Evolutionary conservation across 2,797 vertebrate species (phyloP).

Genomic region (Aldrovandia affinis): DNA sequence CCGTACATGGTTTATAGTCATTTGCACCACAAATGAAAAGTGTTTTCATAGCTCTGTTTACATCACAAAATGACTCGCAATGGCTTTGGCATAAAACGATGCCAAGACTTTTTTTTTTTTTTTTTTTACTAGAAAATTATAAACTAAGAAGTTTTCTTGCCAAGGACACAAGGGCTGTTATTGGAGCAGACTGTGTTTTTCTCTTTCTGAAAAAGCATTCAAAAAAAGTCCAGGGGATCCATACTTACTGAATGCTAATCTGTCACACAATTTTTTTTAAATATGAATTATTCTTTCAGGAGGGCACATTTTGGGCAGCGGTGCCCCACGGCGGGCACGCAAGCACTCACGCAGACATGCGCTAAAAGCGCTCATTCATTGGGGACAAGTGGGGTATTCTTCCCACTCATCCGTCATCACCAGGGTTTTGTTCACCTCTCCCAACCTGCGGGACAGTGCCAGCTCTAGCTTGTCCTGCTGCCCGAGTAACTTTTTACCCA

Average conservation of each 20-base stretch:
- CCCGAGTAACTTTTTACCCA: slow-evolving; percentile 39
- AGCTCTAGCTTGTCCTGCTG: slow-evolving; percentile 40
- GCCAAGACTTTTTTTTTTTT: not conserved
- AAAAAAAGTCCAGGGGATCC: not conserved
- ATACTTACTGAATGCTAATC: not conserved
- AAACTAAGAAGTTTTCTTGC: slow-evolving; percentile 19
- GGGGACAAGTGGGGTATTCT: slow-evolving; percentile 55
- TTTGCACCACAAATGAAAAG: not conserved
- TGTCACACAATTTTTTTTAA: not conserved
- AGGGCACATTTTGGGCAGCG: slow-evolving; percentile 29
- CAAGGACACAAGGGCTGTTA: slow-evolving; percentile 23
- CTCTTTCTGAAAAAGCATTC: not conserved
- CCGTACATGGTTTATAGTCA: not conserved
- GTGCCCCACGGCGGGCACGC: slow-evolving; percentile 25
- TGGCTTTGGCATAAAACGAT: not conserved
- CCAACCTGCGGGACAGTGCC: slow-evolving; percentile 43
- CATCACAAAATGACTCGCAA: not conserved
- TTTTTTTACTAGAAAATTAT: slow-evolving; percentile 10
- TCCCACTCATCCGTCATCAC: slow-evolving; percentile 39
- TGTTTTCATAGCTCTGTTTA: slow-evolving; percentile 2
- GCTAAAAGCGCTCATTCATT: slow-evolving; percentile 44
- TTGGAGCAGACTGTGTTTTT: slow-evolving; percentile 9
- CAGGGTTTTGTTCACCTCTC: slow-evolving; percentile 49
- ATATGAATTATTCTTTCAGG: slow-evolving; percentile 24
- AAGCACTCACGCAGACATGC: slow-evolving; percentile 39